Evolutionary conservation across 2,113 vertebrate genomes (phyloP).

Genomic region (Hystrix cristata): DNA sequence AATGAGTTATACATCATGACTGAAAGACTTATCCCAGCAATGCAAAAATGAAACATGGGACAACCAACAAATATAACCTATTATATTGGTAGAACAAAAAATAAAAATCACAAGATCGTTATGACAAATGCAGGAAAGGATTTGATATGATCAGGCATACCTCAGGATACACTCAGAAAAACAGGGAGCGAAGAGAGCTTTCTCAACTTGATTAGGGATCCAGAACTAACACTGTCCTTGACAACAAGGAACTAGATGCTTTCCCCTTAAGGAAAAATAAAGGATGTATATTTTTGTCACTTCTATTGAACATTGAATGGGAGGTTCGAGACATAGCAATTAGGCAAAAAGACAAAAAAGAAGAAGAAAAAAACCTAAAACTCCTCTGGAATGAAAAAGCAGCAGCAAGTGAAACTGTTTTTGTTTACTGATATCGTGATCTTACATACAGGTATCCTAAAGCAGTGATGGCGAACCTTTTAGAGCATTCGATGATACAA

Average conservation of each 20-base stretch:
- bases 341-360: not conserved
- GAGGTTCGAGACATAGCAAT: not conserved
- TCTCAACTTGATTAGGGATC: not conserved
- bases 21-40: not conserved
- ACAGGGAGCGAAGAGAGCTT: not conserved
- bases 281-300: not conserved
- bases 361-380: not conserved
- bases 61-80: slow-evolving; percentile 13
- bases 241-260: not conserved
- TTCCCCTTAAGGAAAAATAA: not conserved
- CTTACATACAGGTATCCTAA: not conserved
- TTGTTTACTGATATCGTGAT: not conserved
- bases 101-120: not conserved
- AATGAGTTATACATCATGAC: slow-evolving; percentile 14
- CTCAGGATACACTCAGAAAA: not conserved
- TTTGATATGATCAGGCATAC: not conserved
- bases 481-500: not conserved
- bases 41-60: not conserved
- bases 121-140: slow-evolving; percentile 44
- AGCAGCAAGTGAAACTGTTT: not conserved
- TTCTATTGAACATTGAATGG: not conserved
- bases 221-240: not conserved
- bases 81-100: slow-evolving; percentile 1
- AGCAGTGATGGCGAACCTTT: not conserved
- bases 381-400: not conserved